Base-by-base conservation (phyloP, 1,140 invertebrate genomes). In the Polypedilum vanderplanki region DNA sequence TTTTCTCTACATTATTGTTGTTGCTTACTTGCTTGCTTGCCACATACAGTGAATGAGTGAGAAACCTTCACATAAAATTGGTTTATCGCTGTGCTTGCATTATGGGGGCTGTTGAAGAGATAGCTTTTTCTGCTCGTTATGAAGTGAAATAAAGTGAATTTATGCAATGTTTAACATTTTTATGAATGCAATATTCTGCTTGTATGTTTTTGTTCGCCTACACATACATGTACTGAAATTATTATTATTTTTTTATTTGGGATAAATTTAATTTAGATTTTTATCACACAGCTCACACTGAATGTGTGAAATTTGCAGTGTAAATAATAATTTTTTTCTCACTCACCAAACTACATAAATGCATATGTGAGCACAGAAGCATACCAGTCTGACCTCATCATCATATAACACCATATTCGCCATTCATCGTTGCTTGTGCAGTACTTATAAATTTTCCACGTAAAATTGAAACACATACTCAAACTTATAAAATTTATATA, bases 81-180 rank as follows among this genome's bases (percentile, higher is more conserved):
- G 46, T 57, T 57, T 57, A 57, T 57, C 46, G 46, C 46, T 57
- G 46, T 57, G 46, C 0, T 57, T 4, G 46, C 46, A n/a, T n/a
- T 57, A 57, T 57, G n/a, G 12, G 46, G 12, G 46, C 46, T 57
- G 12, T 57, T 57, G 46, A 57, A 57, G n/a, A 57, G 46, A 57
- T 12, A 57, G 46, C 46, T 57, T 33, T 33, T 57, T 15, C 46
- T 57, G 46, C 46, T 57, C 46, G 46, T 57, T 57, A 57, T 57
- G 46, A 57, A 57, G 46, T 57, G 46, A 57, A 57, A 57, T 57
- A 57, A 57, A 57, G 12, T 57, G 46, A 57, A 57, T 57, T 57
- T 57, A 57, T 57, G 46, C 46, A 57, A 57, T 57, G 46, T 57
- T 57, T 57, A 57, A 57, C 46, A 57, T 57, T 57, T 57, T 57